phyloP scores from a whole-genome alignment of 2,888 invertebrate species.

The Dascillus cervinus region DNA sequence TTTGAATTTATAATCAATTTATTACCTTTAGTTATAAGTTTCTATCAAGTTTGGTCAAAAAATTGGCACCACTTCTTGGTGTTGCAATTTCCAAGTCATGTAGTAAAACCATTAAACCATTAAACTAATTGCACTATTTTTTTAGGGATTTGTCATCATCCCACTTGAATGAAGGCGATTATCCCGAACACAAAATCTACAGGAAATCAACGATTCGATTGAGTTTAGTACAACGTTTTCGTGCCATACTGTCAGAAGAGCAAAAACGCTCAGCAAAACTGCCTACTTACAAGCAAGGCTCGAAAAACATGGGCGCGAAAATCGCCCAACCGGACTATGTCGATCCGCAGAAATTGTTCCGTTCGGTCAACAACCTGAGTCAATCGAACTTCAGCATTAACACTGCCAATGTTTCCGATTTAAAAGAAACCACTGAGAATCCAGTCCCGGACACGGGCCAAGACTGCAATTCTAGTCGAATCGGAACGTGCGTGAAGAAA shows the following conservation, averaged over 20 bases:
- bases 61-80: too few species aligned
- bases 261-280: slow-evolving; percentile 40
- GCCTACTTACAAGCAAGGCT: slow-evolving; percentile 67
- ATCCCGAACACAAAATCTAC: slow-evolving; percentile 76
- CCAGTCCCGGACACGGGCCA: slow-evolving; percentile 7
- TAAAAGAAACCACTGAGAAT: slow-evolving; percentile 25
- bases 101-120: too few species aligned
- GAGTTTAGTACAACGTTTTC: slow-evolving; percentile 51
- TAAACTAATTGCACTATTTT: too few species aligned
- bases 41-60: too few species aligned
- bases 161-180: slow-evolving; percentile 47
- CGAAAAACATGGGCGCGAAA: slow-evolving; percentile 75
- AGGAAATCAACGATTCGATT: slow-evolving; percentile 55
- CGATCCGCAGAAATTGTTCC: slow-evolving; percentile 63
- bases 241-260: slow-evolving; percentile 40
- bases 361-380: slow-evolving; percentile 33
- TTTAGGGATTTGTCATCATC: slow-evolving; percentile 40
- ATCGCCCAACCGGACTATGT: slow-evolving; percentile 84
- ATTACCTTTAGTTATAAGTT: too few species aligned
- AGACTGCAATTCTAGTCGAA: slow-evolving; percentile 4
- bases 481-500: too few species aligned
- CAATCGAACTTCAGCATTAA: slow-evolving; percentile 22
- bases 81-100: too few species aligned
- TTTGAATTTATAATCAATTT: too few species aligned
- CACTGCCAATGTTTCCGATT: slow-evolving; percentile 11